Percentiles rank a stretch among this genome's conserved stretches.
These are phyloP conservation scores for Eucidaris tribuloides DNA, from an alignment of 35 echinoderm and acorn worm species.

Conservation along the genomic window DNA sequence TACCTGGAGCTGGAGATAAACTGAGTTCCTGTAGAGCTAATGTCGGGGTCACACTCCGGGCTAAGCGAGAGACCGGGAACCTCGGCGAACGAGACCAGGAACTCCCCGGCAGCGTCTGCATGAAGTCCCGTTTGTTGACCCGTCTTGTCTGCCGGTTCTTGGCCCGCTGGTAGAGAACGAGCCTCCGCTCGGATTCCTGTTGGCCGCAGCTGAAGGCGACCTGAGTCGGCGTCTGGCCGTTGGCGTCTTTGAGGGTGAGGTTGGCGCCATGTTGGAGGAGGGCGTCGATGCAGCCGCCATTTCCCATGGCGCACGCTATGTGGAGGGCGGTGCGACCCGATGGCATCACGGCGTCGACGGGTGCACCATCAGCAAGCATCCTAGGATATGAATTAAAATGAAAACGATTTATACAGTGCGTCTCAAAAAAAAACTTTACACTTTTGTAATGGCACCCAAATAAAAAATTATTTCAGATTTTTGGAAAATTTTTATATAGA, in stretches of 20 bases:
- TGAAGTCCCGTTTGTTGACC: neutral
- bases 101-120: neutral
- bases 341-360: slow-evolving; percentile 16
- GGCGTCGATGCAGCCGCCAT: slow-evolving; percentile 61
- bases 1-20: slow-evolving; percentile 58
- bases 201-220: slow-evolving; percentile 72
- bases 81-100: slow-evolving; percentile 72
- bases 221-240: slow-evolving; percentile 59
- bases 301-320: slow-evolving; percentile 88
- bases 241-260: slow-evolving; percentile 27
- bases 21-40: slow-evolving; percentile 60
- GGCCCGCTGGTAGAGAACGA: slow-evolving; percentile 34
- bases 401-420: too few species aligned
- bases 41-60: slow-evolving; percentile 59
- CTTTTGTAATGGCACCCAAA: too few species aligned
- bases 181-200: slow-evolving; percentile 54
- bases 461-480: too few species aligned
- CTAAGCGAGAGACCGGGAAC: slow-evolving; percentile 68
- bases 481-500: too few species aligned
- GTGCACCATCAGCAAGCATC: neutral
- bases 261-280: slow-evolving; percentile 66
- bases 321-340: slow-evolving; percentile 78
- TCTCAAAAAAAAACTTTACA: too few species aligned
- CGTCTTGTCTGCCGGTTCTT: slow-evolving; percentile 8
- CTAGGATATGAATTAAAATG: too few species aligned